phyloP scores from a whole-genome alignment of 2,113 vertebrate species.

The Solea solea region DNA sequence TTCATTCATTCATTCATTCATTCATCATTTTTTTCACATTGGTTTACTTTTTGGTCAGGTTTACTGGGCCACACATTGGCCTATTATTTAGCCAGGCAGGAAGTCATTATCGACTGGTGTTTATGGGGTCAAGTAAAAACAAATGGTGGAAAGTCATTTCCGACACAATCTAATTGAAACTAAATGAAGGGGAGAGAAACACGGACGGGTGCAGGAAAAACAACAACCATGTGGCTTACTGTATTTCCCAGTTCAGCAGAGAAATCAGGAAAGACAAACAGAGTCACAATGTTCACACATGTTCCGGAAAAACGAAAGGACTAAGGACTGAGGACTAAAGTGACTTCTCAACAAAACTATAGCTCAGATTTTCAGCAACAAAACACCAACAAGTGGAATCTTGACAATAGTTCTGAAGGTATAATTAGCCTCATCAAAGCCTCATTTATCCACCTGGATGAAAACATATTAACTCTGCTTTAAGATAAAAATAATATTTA shows the following conservation, averaged over 20 bases:
- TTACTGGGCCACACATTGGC: constrained; percentile 70
- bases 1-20: neutral
- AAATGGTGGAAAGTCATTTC: constrained; percentile 55
- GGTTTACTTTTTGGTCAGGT: constrained; percentile 45
- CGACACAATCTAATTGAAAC: constrained; percentile 42
- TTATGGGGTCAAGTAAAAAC: constrained; percentile 51
- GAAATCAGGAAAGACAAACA: no score
- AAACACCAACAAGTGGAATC: no score
- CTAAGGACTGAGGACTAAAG: no score
- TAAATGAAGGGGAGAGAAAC: constrained; percentile 1
- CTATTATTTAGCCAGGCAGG: constrained; percentile 63
- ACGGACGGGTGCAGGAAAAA: no score
- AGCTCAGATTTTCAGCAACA: no score
- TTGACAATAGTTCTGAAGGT: neutral
- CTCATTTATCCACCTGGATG: neutral
- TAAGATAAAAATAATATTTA: neutral
- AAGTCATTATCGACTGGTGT: constrained; percentile 54
- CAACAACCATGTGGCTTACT: no score
- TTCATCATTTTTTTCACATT: constrained; percentile 34
- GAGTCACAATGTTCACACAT: no score
- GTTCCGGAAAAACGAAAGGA: no score
- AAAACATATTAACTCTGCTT: neutral
- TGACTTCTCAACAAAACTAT: no score
- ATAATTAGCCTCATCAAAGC: neutral
- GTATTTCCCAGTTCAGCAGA: no score